Percentiles rank a stretch among this genome's conserved stretches.
Evolutionary conservation across 2,797 vertebrate species (phyloP).

Genomic region (Phataginus tetradactyla): DNA sequence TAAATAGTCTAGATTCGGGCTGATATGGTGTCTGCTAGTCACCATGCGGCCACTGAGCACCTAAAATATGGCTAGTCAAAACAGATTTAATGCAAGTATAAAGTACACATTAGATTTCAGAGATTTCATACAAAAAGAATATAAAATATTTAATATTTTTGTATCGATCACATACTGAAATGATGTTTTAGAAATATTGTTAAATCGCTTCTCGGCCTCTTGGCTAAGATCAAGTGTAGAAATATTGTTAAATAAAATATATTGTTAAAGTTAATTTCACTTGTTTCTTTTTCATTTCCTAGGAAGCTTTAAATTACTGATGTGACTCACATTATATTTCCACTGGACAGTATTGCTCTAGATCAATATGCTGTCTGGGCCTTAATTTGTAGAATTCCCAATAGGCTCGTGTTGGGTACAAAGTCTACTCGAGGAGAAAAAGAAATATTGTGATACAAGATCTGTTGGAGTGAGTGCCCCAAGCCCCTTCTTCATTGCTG

Average conservation of each 20-base stretch:
- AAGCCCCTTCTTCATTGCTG: background rate
- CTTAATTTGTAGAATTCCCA: background rate
- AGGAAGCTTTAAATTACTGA: background rate
- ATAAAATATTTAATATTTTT: background rate
- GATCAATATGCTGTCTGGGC: background rate
- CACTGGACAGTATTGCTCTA: background rate
- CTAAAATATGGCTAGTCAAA: background rate
- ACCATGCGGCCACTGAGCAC: background rate
- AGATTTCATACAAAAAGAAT: background rate
- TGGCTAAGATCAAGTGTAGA: background rate
- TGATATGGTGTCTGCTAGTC: background rate
- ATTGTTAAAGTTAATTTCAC: slow-evolving; percentile 23
- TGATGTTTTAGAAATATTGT: background rate
- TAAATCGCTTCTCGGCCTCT: background rate
- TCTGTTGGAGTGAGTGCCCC: background rate
- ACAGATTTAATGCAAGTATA: background rate
- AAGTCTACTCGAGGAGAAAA: no score
- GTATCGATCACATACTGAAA: background rate
- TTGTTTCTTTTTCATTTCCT: background rate
- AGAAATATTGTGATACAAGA: no score
- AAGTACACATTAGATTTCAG: background rate
- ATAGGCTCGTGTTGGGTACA: no score
- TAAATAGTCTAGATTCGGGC: background rate
- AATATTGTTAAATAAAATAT: background rate
- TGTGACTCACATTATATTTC: background rate